These are phyloP conservation scores for Anguilla rostrata DNA, from an alignment of 2,113 vertebrate species.

Conservation along the genomic window DNA sequence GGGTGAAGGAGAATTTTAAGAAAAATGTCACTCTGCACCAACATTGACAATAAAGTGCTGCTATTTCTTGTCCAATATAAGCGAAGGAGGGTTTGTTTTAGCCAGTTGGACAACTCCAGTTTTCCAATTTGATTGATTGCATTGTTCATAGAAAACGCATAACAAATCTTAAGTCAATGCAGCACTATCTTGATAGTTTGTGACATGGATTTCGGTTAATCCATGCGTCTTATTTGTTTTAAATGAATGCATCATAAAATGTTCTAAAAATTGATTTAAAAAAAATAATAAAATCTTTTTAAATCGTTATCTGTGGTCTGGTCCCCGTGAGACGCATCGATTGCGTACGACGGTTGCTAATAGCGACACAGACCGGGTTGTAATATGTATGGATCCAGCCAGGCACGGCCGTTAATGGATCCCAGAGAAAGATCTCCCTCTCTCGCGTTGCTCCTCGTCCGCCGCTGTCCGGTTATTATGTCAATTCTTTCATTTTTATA, in stretches of 20 bases:
- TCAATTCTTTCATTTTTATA: neutral
- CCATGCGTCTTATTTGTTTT: neutral
- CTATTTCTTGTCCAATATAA: no score
- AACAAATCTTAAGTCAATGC: neutral
- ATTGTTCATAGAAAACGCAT: neutral
- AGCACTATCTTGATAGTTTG: neutral
- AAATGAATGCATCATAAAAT: neutral
- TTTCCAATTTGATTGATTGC: no score
- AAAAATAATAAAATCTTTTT: neutral
- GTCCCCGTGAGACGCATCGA: constrained; percentile 6
- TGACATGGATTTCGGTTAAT: neutral
- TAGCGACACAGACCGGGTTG: constrained; percentile 1
- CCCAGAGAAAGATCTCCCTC: constrained; percentile 3
- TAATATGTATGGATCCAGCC: constrained; percentile 18
- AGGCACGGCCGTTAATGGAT: constrained; percentile 14
- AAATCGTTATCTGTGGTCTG: neutral
- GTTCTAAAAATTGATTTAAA: neutral
- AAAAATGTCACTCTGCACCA: no score
- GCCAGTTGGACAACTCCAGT: neutral
- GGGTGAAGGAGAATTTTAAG: no score
- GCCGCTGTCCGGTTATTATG: neutral
- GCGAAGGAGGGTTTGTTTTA: neutral
- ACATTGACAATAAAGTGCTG: no score
- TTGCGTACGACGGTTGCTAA: constrained; percentile 3
- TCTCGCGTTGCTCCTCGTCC: neutral